These are phyloP conservation scores for Tupaia tana DNA, from an alignment of 2,113 vertebrate genomes.

Conservation along the genomic window DNA sequence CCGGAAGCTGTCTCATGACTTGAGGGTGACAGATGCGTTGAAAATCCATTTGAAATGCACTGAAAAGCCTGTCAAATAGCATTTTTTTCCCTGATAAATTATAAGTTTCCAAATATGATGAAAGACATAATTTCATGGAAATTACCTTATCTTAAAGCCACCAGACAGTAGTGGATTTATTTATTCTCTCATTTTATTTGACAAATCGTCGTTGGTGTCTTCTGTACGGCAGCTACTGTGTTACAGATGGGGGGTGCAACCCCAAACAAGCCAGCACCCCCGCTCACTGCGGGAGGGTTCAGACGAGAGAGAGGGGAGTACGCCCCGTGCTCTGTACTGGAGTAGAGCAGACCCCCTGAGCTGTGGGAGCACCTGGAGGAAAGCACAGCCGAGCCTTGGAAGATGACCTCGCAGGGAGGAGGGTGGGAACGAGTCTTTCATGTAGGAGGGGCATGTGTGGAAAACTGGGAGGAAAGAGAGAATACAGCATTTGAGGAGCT, in stretches of 20 bases:
- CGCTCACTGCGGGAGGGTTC: rapidly evolving
- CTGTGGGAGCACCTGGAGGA: not conserved
- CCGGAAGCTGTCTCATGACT: not conserved
- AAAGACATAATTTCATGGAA: constrained; percentile 22
- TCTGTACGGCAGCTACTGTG: not conserved
- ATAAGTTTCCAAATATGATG: constrained; percentile 22
- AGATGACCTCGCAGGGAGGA: not conserved
- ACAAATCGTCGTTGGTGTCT: not conserved
- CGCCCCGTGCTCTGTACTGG: rapidly evolving
- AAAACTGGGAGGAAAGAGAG: not conserved
- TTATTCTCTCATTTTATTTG: not conserved
- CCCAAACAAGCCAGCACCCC: not conserved
- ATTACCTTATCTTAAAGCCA: constrained; percentile 18
- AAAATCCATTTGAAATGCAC: not conserved
- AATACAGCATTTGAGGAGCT: not conserved
- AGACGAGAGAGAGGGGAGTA: not conserved
- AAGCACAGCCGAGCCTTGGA: rapidly evolving
- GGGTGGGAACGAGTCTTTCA: not conserved
- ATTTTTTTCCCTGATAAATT: constrained; percentile 28
- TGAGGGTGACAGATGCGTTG: constrained; percentile 27
- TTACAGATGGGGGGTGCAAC: not conserved
- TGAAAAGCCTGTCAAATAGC: not conserved
- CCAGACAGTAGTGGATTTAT: not conserved
- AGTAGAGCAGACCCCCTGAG: too few relatives aligned
- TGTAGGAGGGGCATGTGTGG: not conserved